A percentile compares a stretch with the other conserved stretches of the same genome.
Evolutionary conservation across 2,888 invertebrate genomes (phyloP).

Genomic region (Clusia tigrina): DNA sequence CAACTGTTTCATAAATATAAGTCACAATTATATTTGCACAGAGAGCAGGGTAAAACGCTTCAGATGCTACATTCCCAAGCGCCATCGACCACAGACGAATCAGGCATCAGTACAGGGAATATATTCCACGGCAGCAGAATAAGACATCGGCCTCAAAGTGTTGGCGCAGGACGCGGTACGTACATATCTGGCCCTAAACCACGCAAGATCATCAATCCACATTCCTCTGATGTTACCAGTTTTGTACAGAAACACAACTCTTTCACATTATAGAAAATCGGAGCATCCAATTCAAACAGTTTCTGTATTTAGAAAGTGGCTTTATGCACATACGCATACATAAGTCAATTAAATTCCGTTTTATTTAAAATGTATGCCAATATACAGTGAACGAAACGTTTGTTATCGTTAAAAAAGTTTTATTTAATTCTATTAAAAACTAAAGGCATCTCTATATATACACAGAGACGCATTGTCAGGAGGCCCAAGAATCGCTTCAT

Average conservation of each 20-base stretch:
- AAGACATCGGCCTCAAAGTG: conserved; percentile 16
- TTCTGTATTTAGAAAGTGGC: too few species aligned
- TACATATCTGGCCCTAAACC: background rate
- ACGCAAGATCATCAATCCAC: background rate
- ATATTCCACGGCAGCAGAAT: background rate
- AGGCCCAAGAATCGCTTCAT: too few species aligned
- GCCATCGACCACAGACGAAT: background rate
- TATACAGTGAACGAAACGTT: too few species aligned
- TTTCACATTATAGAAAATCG: background rate
- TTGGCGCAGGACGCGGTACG: background rate
- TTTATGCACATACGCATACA: too few species aligned
- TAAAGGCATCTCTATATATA: too few species aligned
- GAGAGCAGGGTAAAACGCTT: background rate
- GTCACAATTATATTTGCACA: background rate
- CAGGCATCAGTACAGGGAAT: background rate
- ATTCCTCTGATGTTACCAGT: background rate
- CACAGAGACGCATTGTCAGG: too few species aligned
- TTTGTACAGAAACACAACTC: background rate
- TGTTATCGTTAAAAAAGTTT: too few species aligned
- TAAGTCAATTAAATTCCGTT: too few species aligned
- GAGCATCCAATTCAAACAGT: too few species aligned
- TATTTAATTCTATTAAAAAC: too few species aligned
- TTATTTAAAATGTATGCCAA: too few species aligned
- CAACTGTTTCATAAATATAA: conserved; percentile 29
- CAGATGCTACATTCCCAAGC: background rate